These are phyloP conservation scores for Bombyx mandarina DNA, from an alignment of 1,140 invertebrate genomes.

Conservation along the genomic window DNA sequence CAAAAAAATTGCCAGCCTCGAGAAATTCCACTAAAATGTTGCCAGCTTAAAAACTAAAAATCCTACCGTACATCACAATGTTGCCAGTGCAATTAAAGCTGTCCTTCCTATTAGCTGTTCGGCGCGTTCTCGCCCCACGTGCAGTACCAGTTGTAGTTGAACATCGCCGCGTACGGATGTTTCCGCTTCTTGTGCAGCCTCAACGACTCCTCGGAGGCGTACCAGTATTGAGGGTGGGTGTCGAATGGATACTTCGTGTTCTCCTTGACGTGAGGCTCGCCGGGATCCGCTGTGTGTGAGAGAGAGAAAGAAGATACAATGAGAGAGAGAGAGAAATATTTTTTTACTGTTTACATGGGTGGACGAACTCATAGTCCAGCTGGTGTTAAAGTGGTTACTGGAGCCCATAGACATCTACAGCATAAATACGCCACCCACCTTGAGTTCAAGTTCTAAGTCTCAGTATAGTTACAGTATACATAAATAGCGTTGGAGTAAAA, in stretches of 20 bases:
- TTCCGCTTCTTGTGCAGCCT: conserved; percentile 55
- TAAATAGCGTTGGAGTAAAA: no score
- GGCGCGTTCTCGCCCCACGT: conserved; percentile 39
- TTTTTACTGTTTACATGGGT: background rate
- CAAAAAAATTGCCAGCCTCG: no score
- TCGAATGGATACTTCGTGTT: conserved; percentile 44
- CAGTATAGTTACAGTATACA: no score
- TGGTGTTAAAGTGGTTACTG: no score
- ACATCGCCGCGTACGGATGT: conserved; percentile 56
- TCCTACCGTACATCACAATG: background rate
- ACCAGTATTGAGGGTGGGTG: conserved; percentile 59
- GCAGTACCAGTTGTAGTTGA: conserved; percentile 47
- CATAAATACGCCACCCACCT: no score
- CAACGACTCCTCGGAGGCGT: conserved; percentile 53
- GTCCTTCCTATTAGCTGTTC: conserved; percentile 34
- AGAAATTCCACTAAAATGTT: no score
- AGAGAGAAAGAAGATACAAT: conserved; percentile 4
- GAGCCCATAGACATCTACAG: no score
- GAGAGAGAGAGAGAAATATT: background rate
- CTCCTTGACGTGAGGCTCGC: conserved; percentile 46
- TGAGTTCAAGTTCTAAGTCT: no score
- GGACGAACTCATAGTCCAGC: no score
- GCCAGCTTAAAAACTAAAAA: no score
- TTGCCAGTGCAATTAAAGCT: background rate
- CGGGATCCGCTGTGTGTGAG: conserved; percentile 31